Conservation (phyloP, 2,888 invertebrate species). For the Agrotis ipsilon region DNA sequence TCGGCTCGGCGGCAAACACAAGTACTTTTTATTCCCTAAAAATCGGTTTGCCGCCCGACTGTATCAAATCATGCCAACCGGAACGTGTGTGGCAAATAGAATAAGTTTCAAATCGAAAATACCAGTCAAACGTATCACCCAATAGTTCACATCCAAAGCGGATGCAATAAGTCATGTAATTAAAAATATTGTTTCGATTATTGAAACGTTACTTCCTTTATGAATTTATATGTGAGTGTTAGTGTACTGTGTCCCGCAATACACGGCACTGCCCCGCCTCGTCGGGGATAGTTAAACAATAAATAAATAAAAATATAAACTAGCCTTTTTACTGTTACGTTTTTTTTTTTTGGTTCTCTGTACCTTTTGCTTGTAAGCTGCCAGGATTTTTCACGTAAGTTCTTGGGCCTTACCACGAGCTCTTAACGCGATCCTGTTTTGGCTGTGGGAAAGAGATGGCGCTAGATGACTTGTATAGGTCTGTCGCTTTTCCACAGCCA, state of each 20-base stretch:
- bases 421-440: too few relatives aligned
- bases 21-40: too few relatives aligned
- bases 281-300: slow-evolving; percentile 87
- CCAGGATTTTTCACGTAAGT: slow-evolving; percentile 84
- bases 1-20: too few relatives aligned
- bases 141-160: slow-evolving; percentile 34
- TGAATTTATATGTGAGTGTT: slow-evolving; percentile 87
- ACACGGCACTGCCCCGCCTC: slow-evolving; percentile 79
- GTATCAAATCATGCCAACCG: too few relatives aligned
- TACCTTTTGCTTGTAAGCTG: slow-evolving; percentile 69
- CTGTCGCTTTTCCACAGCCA: too few relatives aligned
- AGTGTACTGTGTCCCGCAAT: slow-evolving; percentile 85
- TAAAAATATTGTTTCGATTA: slow-evolving; percentile 81
- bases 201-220: slow-evolving; percentile 87
- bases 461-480: too few relatives aligned
- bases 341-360: slow-evolving; percentile 51
- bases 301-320: slow-evolving; percentile 81
- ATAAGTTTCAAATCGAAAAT: background rate
- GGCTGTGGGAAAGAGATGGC: too few relatives aligned
- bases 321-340: slow-evolving; percentile 60
- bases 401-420: too few relatives aligned
- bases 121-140: background rate
- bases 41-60: too few relatives aligned
- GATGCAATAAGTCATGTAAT: slow-evolving; percentile 64
- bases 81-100: background rate